Conservation (phyloP, 2,113 vertebrate genomes). For the Rhinoderma darwinii region DNA sequence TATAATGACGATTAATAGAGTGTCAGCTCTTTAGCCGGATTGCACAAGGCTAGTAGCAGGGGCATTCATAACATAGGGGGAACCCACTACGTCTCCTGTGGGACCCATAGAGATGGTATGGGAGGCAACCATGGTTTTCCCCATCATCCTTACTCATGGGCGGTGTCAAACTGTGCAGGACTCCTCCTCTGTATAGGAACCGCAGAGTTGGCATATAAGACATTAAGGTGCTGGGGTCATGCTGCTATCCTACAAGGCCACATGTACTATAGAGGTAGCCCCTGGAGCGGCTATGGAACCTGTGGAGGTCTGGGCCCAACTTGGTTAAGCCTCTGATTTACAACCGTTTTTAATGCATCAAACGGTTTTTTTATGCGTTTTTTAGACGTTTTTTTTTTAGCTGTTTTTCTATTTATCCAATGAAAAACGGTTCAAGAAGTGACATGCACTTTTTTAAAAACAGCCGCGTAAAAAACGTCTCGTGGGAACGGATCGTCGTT, state of each 20-base stretch:
- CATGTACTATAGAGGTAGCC: neutral
- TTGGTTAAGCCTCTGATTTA: neutral
- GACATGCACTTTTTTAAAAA: too few species aligned
- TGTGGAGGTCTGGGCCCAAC: neutral
- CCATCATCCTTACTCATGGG: neutral
- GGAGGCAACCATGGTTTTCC: rapidly evolving
- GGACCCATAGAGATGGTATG: neutral
- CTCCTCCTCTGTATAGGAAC: neutral
- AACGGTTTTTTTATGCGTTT: too few species aligned
- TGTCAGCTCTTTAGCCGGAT: too few species aligned
- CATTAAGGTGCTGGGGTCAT: neutral
- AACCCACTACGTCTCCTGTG: neutral
- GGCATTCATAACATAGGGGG: neutral
- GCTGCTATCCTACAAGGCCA: neutral
- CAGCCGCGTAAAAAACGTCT: too few species aligned
- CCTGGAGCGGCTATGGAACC: neutral
- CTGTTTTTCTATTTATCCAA: too few species aligned
- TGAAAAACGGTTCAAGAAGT: too few species aligned
- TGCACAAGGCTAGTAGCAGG: neutral
- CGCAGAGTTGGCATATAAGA: neutral
- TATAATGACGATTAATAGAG: too few species aligned
- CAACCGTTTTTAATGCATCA: too few species aligned
- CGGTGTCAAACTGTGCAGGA: neutral
- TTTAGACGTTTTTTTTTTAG: too few species aligned
- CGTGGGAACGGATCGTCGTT: too few species aligned